Evolutionary conservation across 2,888 invertebrate genomes (phyloP).

Genomic region (Coecobrya sp.): DNA sequence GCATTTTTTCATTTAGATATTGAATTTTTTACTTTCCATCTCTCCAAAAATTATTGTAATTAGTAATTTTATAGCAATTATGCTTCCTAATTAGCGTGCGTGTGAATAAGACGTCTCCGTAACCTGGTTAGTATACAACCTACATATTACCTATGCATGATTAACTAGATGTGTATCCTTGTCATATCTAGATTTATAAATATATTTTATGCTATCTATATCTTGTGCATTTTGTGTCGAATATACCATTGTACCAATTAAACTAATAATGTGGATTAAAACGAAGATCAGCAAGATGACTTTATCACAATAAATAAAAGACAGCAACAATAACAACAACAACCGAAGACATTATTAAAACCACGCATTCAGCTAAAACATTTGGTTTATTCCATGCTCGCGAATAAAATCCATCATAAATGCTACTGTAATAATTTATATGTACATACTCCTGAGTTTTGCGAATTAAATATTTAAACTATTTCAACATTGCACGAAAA

Average conservation of each 20-base stretch:
- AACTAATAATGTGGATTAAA: slow-evolving; percentile 49
- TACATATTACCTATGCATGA: slow-evolving; percentile 22
- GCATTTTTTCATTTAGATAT: background rate
- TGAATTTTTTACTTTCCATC: background rate
- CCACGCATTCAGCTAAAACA: background rate
- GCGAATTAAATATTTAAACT: slow-evolving; percentile 37
- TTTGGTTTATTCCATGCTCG: slow-evolving; percentile 2
- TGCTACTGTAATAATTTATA: slow-evolving; percentile 46
- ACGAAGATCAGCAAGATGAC: slow-evolving; percentile 76
- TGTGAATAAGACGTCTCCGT: slow-evolving; percentile 10
- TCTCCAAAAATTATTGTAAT: background rate
- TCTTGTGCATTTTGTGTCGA: slow-evolving; percentile 1
- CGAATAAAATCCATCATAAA: background rate
- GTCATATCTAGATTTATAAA: background rate
- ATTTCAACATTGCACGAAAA: slow-evolving; percentile 67
- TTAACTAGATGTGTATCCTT: background rate
- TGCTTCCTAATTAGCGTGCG: background rate
- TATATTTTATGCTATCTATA: background rate
- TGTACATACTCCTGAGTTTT: slow-evolving; percentile 45
- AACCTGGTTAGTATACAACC: background rate
- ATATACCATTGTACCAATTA: background rate
- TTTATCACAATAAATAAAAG: slow-evolving; percentile 74
- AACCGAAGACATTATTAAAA: background rate
- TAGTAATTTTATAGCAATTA: background rate
- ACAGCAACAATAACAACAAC: slow-evolving; percentile 55